phyloP scores from a whole-genome alignment of 2,888 invertebrate species.

The Arctia plantaginis region DNA sequence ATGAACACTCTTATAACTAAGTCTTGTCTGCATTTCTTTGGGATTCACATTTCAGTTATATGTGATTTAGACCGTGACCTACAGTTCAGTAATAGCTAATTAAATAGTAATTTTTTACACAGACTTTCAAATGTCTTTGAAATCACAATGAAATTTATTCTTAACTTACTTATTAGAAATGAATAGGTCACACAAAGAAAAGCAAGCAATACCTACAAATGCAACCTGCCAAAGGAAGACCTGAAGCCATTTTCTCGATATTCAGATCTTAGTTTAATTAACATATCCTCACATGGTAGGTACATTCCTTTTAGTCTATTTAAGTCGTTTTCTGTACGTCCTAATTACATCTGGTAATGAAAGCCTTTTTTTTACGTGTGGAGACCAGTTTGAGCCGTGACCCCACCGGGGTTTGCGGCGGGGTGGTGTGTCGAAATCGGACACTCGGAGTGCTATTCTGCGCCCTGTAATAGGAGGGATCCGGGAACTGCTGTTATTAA shows the following conservation, averaged over 20 bases:
- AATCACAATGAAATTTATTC: background rate
- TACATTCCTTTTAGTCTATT: background rate
- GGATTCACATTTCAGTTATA: no score
- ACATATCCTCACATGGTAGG: background rate
- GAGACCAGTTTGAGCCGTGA: no score
- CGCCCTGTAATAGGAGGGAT: no score
- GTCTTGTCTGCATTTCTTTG: no score
- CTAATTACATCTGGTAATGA: background rate
- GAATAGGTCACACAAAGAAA: background rate
- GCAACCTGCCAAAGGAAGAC: background rate
- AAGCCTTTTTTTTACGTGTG: no score
- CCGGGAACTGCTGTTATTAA: no score
- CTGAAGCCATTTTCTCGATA: background rate
- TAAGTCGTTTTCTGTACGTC: background rate
- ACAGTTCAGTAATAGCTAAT: background rate
- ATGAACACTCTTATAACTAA: background rate
- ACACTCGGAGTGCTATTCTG: no score
- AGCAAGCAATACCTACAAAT: no score
- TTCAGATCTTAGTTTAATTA: background rate
- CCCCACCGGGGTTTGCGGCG: no score
- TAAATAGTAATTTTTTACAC: background rate
- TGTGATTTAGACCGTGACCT: background rate
- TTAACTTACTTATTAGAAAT: background rate
- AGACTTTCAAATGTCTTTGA: background rate
- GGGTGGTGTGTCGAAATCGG: no score